A percentile compares a stretch with the other conserved stretches of the same genome.
These are phyloP conservation scores for Oreonectes daqikongensis DNA, from an alignment of 2,797 vertebrate species.

Conservation along the genomic window DNA sequence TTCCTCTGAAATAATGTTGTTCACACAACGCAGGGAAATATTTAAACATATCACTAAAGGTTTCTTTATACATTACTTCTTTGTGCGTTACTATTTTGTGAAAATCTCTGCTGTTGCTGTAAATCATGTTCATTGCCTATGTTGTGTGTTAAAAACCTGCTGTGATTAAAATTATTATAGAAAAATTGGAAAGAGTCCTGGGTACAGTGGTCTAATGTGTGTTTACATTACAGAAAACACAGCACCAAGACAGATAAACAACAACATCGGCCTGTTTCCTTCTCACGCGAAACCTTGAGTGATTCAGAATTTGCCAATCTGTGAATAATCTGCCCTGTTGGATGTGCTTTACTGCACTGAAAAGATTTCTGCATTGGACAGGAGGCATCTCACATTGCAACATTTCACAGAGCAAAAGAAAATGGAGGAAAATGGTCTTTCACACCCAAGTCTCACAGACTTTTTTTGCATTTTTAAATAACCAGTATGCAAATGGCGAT, in stretches of 20 bases:
- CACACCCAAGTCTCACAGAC: too few species aligned
- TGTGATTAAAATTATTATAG: conserved; percentile 42
- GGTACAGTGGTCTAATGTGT: conserved; percentile 47
- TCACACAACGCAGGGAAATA: too few species aligned
- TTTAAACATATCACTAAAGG: too few species aligned
- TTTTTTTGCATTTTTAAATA: too few species aligned
- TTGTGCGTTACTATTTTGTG: conserved; percentile 12
- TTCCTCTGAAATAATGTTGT: neutral
- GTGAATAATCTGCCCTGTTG: conserved; percentile 68
- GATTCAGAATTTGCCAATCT: conserved; percentile 68
- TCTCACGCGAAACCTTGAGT: conserved; percentile 73
- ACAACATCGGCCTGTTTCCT: conserved; percentile 66
- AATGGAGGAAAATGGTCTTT: too few species aligned
- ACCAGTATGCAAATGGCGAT: too few species aligned
- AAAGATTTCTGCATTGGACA: conserved; percentile 50
- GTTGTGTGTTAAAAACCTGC: conserved; percentile 29
- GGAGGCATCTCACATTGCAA: conserved; percentile 59
- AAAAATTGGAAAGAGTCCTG: conserved; percentile 41
- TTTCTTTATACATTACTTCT: too few species aligned
- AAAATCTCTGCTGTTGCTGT: conserved; percentile 28
- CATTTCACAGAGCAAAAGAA: too few species aligned
- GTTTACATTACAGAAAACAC: conserved; percentile 51
- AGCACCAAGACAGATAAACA: conserved; percentile 68
- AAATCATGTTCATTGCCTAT: conserved; percentile 29
- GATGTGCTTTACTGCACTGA: too few species aligned